Percentiles rank a stretch among this genome's conserved stretches.
phyloP scores from a whole-genome alignment of 2,888 invertebrate species.

The Uloborus plumipes region DNA sequence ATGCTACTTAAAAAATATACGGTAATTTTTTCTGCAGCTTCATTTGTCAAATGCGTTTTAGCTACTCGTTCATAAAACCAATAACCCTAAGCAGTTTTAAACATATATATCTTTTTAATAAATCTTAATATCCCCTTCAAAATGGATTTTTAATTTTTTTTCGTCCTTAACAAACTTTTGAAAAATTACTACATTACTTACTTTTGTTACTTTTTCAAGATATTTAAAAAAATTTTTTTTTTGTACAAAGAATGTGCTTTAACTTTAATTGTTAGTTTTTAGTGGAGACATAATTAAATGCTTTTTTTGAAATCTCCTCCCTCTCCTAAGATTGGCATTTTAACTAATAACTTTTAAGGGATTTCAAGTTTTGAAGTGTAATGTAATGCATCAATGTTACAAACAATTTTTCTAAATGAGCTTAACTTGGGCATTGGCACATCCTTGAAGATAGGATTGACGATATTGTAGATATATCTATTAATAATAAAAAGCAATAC shows the following conservation, averaged over 20 bases:
- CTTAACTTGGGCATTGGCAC: too few relatives aligned
- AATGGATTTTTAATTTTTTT: slow-evolving; percentile 49
- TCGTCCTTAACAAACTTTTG: slow-evolving; percentile 46
- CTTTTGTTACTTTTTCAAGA: slow-evolving; percentile 20
- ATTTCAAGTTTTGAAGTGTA: neutral
- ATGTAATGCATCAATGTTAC: neutral
- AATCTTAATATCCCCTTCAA: slow-evolving; percentile 54
- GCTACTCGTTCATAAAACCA: slow-evolving; percentile 48
- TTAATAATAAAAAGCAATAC: too few relatives aligned
- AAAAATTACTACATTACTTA: slow-evolving; percentile 44
- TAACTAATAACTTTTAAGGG: too few relatives aligned
- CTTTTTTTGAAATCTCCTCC: too few relatives aligned
- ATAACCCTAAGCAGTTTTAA: slow-evolving; percentile 26
- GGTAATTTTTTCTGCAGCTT: slow-evolving; percentile 23
- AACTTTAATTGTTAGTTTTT: neutral
- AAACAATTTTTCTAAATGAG: too few relatives aligned
- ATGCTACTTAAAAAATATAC: slow-evolving; percentile 33
- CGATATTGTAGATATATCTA: too few relatives aligned
- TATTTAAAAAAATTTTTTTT: too few relatives aligned
- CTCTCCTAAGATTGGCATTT: too few relatives aligned
- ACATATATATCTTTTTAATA: slow-evolving; percentile 57
- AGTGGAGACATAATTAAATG: too few relatives aligned
- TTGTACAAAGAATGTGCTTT: neutral
- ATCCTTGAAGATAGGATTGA: too few relatives aligned
- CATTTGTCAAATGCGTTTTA: slow-evolving; percentile 59